A percentile compares a stretch with the other conserved stretches of the same genome.
Conservation (phyloP, 1,140 invertebrate species). For the Kradibia gibbosae region DNA sequence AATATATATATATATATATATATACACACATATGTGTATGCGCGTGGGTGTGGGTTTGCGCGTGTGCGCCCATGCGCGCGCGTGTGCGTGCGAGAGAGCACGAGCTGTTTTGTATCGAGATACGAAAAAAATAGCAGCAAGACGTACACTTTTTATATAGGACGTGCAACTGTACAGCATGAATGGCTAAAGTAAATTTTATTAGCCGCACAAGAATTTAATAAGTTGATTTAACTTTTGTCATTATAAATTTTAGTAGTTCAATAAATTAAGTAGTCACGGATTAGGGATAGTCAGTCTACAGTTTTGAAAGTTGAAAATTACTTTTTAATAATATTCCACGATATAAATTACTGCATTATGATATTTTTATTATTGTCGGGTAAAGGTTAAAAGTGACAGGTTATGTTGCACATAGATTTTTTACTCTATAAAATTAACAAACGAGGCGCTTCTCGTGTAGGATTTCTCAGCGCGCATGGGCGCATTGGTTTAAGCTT, state of each 20-base stretch:
- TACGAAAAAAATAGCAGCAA: too few species aligned
- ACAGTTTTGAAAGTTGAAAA: background rate
- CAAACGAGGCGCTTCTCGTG: too few species aligned
- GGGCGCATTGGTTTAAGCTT: too few species aligned
- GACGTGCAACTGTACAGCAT: background rate
- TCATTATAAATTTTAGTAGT: background rate
- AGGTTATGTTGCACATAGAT: too few species aligned
- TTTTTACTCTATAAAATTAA: too few species aligned
- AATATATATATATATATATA: too few species aligned
- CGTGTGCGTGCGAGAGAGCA: too few species aligned
- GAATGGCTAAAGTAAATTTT: background rate
- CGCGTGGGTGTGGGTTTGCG: too few species aligned
- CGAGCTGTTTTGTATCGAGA: too few species aligned
- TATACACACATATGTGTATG: background rate
- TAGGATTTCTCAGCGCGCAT: too few species aligned
- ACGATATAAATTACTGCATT: background rate
- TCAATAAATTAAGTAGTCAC: constrained; percentile 41
- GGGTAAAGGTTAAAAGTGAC: too few species aligned
- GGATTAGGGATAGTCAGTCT: constrained; percentile 49
- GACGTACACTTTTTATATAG: background rate
- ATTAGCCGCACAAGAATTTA: background rate
- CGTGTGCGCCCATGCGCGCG: too few species aligned
- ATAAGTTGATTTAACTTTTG: background rate
- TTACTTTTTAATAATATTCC: background rate
- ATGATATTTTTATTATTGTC: background rate